Conservation (phyloP, 2,888 invertebrate genomes). For the Chaetogeoica ovagalla region DNA sequence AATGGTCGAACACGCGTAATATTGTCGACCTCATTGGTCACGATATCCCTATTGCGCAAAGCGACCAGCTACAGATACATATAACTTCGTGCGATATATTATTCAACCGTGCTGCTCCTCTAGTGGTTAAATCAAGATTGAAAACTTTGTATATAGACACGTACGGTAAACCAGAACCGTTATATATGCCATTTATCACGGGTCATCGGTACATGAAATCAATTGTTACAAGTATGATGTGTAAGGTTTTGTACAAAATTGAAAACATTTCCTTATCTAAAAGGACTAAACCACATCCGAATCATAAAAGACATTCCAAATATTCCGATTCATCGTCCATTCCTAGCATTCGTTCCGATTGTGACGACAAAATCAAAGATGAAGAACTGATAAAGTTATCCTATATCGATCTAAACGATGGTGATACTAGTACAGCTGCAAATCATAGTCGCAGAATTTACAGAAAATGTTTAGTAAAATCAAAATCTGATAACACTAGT, state of each 20-base stretch:
- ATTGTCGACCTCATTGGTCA: no score
- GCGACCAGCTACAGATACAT: background rate
- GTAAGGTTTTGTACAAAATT: background rate
- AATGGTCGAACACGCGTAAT: background rate
- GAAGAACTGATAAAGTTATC: background rate
- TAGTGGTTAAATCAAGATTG: background rate
- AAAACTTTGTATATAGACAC: background rate
- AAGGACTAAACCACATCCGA: background rate
- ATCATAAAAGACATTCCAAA: background rate
- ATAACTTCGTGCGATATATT: slow-evolving; percentile 21
- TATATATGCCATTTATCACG: background rate
- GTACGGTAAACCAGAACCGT: slow-evolving; percentile 26
- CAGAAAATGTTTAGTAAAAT: background rate
- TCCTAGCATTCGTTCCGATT: background rate
- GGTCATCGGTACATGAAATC: slow-evolving; percentile 2
- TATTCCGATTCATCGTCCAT: background rate
- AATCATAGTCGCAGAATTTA: background rate
- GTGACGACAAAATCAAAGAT: background rate
- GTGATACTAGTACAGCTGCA: background rate
- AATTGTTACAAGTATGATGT: background rate
- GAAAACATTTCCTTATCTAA: background rate
- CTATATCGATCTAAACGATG: background rate
- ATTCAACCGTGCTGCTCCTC: background rate
- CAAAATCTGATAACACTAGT: background rate
- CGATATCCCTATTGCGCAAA: no score